Base-by-base conservation (phyloP, 2,113 vertebrate species). In the Laticauda laticaudata region DNA sequence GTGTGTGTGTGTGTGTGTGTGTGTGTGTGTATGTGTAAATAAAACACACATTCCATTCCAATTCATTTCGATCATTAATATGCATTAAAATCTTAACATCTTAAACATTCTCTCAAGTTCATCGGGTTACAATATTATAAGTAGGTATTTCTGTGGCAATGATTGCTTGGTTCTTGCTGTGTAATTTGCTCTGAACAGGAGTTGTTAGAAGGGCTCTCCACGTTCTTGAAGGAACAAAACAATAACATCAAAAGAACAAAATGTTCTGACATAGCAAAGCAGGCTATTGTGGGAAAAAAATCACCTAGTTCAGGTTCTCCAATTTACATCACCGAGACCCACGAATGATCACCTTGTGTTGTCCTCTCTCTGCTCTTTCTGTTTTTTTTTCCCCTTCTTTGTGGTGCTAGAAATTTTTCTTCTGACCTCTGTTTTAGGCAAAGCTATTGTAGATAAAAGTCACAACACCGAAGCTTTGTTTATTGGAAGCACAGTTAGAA, bases 61-160 rank as follows among this genome's bases (percentile, higher is more conserved):
- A 39, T 39, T 39, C 34, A 39, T 1, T 39, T 39, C 34, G 34
- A 39, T 39, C 34, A 39, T 39, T 39, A 39, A 39, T 39, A 39
- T 39, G 34, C 34, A 39, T 39, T 39, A 39, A 39, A 39, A 39
- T 39, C 34, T 39, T 39, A 39, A 39, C 34, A 39, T 39, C 34
- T 39, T 39, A 39, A 39, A 39, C 34, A 39, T 39, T 23, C 29
- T 69, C 23, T 69, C 1, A 85, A 61, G 90, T 93, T 90, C 43
- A 55, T 1, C 48, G 0, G n/a, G 10, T 23, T 23, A 1, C 24
- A 90, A 39, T 91, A n/a, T 23, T 0, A 23, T 39, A 81, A 81
- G 48, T 0, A 57, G 45, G 0, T 0, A 14, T 18, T 39, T 81
- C 64, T 3, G 11, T 48, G 21, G 9, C 8, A 57, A 20, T 0